These are phyloP conservation scores for Lipophrys pholis DNA, from an alignment of 2,113 vertebrate genomes.

Conservation along the genomic window DNA sequence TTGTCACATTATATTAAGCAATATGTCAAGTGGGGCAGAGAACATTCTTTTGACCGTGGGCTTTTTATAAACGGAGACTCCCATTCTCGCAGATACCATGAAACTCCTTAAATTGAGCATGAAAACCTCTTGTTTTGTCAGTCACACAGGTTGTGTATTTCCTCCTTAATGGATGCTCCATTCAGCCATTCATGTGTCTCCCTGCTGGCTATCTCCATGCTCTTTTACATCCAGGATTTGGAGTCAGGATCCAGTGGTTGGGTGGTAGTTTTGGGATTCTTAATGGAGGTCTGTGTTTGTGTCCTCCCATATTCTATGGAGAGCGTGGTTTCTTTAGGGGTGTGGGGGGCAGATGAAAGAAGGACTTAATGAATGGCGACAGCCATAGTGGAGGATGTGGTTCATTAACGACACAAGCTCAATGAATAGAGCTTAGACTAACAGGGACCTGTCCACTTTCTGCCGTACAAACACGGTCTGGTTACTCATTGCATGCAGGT, in stretches of 20 bases:
- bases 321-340: conserved; percentile 68
- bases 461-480: conserved; percentile 60
- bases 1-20: conserved; percentile 31
- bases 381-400: conserved; percentile 82
- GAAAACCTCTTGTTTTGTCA: conserved; percentile 68
- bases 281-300: conserved; percentile 71
- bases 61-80: conserved; percentile 17
- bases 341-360: conserved; percentile 76
- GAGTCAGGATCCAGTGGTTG: conserved; percentile 67
- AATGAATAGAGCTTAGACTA: conserved; percentile 80
- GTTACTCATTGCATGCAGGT: conserved; percentile 63
- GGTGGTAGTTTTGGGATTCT: conserved; percentile 66
- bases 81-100: conserved; percentile 41
- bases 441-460: conserved; percentile 69
- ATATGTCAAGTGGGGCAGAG: conserved; percentile 19
- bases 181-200: conserved; percentile 49
- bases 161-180: conserved; percentile 41
- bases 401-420: conserved; percentile 84
- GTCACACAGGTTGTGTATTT: conserved; percentile 58
- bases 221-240: conserved; percentile 42
- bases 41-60: conserved; percentile 21
- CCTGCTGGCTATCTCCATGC: conserved; percentile 21
- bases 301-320: conserved; percentile 72
- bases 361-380: conserved; percentile 82
- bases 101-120: conserved; percentile 69